Evolutionary conservation across 2,888 invertebrate species (phyloP).

Genomic region (Harpalus rubripes): DNA sequence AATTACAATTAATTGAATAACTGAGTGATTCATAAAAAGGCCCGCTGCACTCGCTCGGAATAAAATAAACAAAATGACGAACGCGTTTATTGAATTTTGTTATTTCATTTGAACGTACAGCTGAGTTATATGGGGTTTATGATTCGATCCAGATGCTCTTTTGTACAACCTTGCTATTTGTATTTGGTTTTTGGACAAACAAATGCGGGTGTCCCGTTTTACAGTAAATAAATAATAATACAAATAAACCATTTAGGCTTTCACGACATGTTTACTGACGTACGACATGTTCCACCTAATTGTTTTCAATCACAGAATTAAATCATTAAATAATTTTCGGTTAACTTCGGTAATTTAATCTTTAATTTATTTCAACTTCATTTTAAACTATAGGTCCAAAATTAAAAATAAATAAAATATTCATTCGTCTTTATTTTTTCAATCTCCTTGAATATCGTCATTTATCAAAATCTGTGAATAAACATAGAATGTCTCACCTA

Average conservation of each 20-base stretch:
- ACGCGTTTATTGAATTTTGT: slow-evolving; percentile 49
- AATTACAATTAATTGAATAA: slow-evolving; percentile 51
- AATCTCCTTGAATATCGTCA: too few species aligned
- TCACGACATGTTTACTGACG: too few species aligned
- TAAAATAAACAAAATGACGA: slow-evolving; percentile 51
- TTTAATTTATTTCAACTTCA: too few species aligned
- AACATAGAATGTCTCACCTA: too few species aligned
- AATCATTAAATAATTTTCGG: neutral
- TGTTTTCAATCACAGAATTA: neutral
- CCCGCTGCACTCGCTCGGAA: slow-evolving; percentile 19
- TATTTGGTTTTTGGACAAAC: slow-evolving; percentile 6
- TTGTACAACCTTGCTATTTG: slow-evolving; percentile 22
- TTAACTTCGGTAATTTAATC: too few species aligned
- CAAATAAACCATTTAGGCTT: neutral
- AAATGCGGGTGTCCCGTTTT: neutral
- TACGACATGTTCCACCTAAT: neutral
- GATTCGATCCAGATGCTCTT: slow-evolving; percentile 39
- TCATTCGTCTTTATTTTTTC: too few species aligned
- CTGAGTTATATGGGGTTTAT: slow-evolving; percentile 47
- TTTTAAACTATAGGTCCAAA: too few species aligned
- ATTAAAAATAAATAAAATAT: too few species aligned
- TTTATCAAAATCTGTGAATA: too few species aligned
- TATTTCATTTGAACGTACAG: slow-evolving; percentile 32
- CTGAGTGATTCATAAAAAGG: slow-evolving; percentile 51
- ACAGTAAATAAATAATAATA: neutral